Evolutionary conservation across 2,888 invertebrate genomes (phyloP).

Genomic region (Hydraecia micacea): DNA sequence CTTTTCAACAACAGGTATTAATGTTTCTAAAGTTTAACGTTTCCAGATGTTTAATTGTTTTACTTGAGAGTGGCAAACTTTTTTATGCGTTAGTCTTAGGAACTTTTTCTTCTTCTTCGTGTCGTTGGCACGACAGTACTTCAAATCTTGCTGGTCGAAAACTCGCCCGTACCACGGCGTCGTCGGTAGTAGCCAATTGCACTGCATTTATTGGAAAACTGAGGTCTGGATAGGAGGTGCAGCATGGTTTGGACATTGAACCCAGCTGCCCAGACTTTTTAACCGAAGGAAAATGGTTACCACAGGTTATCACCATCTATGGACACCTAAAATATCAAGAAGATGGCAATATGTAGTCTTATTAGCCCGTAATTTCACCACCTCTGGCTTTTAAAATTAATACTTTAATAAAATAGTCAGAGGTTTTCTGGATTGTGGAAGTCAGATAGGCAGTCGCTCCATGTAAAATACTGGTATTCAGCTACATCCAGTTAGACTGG

Average conservation of each 20-base stretch:
- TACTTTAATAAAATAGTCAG: neutral
- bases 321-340: neutral
- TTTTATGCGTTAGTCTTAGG: conserved; percentile 20
- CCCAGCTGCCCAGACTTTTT: neutral
- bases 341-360: neutral
- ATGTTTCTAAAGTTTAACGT: conserved; percentile 38
- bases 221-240: neutral
- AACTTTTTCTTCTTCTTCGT: neutral
- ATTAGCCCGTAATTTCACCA: neutral
- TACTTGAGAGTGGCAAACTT: conserved; percentile 28
- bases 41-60: conserved; percentile 26
- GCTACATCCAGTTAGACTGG: no score
- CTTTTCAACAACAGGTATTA: conserved; percentile 44
- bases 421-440: no score
- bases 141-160: neutral
- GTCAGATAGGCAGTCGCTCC: no score
- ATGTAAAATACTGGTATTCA: no score
- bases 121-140: neutral
- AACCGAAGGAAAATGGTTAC: neutral
- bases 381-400: neutral
- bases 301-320: neutral
- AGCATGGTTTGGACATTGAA: neutral
- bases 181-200: neutral
- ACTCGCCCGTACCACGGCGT: neutral
- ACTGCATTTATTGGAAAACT: neutral